Evolutionary conservation across 2,888 invertebrate species (phyloP).

Genomic region (Nymphalis polychloros): DNA sequence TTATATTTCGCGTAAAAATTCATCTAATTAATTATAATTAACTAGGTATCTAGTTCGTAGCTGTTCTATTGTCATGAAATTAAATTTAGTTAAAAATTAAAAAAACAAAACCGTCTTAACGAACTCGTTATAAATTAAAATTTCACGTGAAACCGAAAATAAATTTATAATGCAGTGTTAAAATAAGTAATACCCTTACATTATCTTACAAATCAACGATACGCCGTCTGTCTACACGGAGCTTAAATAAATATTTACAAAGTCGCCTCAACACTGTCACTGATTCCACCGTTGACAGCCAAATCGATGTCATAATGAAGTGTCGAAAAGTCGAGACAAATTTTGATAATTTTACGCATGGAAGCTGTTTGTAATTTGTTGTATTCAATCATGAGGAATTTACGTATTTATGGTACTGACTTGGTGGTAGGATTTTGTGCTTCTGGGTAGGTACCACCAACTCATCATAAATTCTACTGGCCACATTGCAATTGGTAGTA

Average conservation of each 20-base stretch:
- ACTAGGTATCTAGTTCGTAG: too few relatives aligned
- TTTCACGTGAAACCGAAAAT: not conserved
- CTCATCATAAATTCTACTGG: not conserved
- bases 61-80: too few relatives aligned
- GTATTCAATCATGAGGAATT: not conserved
- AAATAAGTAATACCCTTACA: conserved; percentile 3
- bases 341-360: conserved; percentile 38
- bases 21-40: too few relatives aligned
- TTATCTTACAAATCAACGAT: conserved; percentile 8
- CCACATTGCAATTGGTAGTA: not conserved
- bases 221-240: conserved; percentile 14
- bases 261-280: conserved; percentile 10
- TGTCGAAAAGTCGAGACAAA: conserved; percentile 52
- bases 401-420: not conserved
- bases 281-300: conserved; percentile 49
- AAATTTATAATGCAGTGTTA: not conserved
- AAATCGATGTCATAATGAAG: conserved; percentile 55
- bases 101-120: too few relatives aligned
- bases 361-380: conserved; percentile 39
- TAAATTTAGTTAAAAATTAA: too few relatives aligned
- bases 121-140: too few relatives aligned
- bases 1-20: too few relatives aligned
- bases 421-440: not conserved
- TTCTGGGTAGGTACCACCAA: too few relatives aligned
- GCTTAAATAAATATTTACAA: conserved; percentile 35